Base-by-base conservation (phyloP, 2,888 invertebrate species). In the Hypsopygia costalis region DNA sequence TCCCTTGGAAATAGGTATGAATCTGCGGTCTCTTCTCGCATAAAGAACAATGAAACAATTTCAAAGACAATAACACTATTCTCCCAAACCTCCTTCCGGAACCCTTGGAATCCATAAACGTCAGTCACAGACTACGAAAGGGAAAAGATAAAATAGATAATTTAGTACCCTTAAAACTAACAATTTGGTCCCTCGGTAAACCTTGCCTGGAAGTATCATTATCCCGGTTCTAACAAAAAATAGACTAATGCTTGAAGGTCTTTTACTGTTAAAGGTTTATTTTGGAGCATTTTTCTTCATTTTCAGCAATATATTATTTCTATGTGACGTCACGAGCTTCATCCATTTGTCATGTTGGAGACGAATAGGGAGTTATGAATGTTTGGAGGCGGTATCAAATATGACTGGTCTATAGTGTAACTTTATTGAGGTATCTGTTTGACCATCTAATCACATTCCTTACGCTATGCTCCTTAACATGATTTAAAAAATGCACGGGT, bases 241-340 rank as follows among this genome's bases (percentile, higher is more conserved):
- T 33, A n/a, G 33, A 21, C 33, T 33, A 10, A 33, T 20, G 33
- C 46, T 36, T 40, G 44, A 38, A 46, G 39, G 48, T 45, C 42
- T 46, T 22, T 30, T 41, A 36, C 41, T 61, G 65, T 70, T 68
- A 71, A 61, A 58, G 60, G 65, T 60, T 68, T 69, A 67, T 60
- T 52, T 28, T 16, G 3, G 46, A 53, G 55, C 62, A 65, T 68
- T 73, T 69, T 69, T 71, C 65, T 63, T 67, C 71, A 68, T 72
- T 70, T 56, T 46, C 45, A 49, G 63, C 64, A 63, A 74, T 76
- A 71, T 68, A 68, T 72, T 67, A 73, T 66, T 63, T 58, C 51
- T 45, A 52, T 37, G 62, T 60, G 59, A 62, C 62, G 65, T 65
- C 68, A 63, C 12, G 11, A 11, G 7, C 11, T 11, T 12, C 16